These are phyloP conservation scores for Sylvia borin DNA, from an alignment of 2,797 vertebrate species.

Conservation along the genomic window DNA sequence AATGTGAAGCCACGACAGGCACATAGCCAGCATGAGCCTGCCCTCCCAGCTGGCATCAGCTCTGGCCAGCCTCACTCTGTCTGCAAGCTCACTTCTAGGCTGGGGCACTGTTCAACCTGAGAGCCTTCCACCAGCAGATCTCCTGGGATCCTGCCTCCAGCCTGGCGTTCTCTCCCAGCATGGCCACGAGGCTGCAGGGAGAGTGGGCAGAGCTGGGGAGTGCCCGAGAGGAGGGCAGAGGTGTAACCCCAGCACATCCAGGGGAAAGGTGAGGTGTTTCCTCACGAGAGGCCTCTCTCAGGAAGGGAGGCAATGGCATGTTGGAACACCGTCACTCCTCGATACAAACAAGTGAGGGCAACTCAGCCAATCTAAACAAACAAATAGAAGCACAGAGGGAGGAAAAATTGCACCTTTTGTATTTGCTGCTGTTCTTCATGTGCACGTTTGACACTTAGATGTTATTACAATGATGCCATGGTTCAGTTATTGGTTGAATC, in stretches of 20 bases:
- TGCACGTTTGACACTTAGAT: background rate
- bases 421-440: background rate
- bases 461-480: background rate
- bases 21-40: rapidly evolving
- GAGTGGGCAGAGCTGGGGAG: background rate
- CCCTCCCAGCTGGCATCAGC: background rate
- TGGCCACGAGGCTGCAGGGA: background rate
- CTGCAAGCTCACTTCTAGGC: background rate
- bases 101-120: background rate
- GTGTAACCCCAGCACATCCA: background rate
- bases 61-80: background rate
- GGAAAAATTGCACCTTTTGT: background rate
- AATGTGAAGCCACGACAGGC: background rate
- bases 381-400: background rate
- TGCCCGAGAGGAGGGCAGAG: background rate
- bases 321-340: background rate
- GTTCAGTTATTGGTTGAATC: background rate
- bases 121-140: background rate
- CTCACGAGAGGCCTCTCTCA: background rate
- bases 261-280: constrained; percentile 28
- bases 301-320: background rate
- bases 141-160: background rate
- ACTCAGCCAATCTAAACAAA: background rate
- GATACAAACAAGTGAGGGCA: constrained; percentile 32
- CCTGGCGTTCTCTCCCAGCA: rapidly evolving